These are phyloP conservation scores for Empidonax traillii DNA, from an alignment of 2,113 vertebrate species.

Conservation along the genomic window DNA sequence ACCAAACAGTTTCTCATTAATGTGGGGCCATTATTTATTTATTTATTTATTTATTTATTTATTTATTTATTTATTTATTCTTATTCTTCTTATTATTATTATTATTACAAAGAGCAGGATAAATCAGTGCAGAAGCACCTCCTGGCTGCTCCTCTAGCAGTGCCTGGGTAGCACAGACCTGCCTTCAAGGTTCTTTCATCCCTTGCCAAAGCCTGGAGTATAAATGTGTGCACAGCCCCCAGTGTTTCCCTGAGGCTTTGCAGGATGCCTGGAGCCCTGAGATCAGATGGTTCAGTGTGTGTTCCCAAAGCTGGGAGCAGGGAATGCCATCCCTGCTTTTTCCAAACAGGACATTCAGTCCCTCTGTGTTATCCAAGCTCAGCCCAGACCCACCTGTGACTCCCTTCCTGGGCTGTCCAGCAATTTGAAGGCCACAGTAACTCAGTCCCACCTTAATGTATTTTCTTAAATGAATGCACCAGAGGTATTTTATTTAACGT, in stretches of 20 bases:
- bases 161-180: background rate
- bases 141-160: background rate
- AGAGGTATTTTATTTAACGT: background rate
- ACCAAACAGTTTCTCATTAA: background rate
- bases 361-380: background rate
- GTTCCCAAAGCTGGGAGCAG: background rate
- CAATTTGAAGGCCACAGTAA: background rate
- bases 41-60: too few species aligned
- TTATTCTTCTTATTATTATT: too few species aligned
- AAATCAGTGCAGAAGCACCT: background rate
- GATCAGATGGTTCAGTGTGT: background rate
- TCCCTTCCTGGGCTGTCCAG: background rate
- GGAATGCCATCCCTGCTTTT: background rate
- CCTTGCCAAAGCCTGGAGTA: background rate
- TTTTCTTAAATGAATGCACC: background rate
- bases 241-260: background rate
- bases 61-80: too few species aligned
- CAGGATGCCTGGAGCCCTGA: background rate
- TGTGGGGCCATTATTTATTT: too few species aligned
- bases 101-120: background rate
- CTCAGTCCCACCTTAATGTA: background rate
- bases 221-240: background rate
- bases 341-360: background rate
- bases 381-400: background rate
- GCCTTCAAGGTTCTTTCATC: background rate